Evolutionary conservation across 2,797 vertebrate genomes (phyloP), one percentile per base, ranked within the genome.

Genomic region (Dendrocincla tyrannina): DNA sequence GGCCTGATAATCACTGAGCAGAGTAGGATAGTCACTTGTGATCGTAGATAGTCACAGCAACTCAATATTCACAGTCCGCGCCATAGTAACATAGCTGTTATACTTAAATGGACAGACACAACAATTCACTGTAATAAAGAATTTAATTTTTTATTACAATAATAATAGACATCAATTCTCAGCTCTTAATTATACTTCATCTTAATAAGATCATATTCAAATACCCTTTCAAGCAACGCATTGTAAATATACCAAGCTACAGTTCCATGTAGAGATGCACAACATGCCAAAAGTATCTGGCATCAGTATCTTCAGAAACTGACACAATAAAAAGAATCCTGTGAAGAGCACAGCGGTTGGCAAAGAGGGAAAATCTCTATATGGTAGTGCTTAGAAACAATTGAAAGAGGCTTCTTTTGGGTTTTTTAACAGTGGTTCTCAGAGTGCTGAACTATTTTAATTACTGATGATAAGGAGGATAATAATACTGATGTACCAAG

Each of bases 41-140:
- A 93, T 66, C 19, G 1, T 47, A 96, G 64, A 81, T 75, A 89
- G 88, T 96, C 79, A 64, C 55, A 82, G 63, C 88, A 93, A 89
- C 20, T 87, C 90, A 84, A 44, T 91, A 88, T 66, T 91, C 81
- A 33, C 50, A 83, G 70, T 69, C 64, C 59, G 55, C 39, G 63
- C 25, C 59, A 27, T 28, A 77, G 37, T 73, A 82, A 44, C 50
- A 56, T 53, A 88, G 30, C 39, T 72, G 37, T 91, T 49, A 60
- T 76, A 86, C 70, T 88, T 78, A 63, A 85, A 88, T 42, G 72
- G 53, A 81, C 68, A 89, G 62, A 85, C 41, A 63, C 39, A 89
- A 64, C 41, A 78, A 49, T 49, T 46, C 28, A 37, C 22, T 72
- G 18, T 39, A 89, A 91, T 69, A 88, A 82, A 82, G 25, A 79